Base-by-base conservation (phyloP, 2,797 vertebrate genomes). In the Enteromius trimaculatus region DNA sequence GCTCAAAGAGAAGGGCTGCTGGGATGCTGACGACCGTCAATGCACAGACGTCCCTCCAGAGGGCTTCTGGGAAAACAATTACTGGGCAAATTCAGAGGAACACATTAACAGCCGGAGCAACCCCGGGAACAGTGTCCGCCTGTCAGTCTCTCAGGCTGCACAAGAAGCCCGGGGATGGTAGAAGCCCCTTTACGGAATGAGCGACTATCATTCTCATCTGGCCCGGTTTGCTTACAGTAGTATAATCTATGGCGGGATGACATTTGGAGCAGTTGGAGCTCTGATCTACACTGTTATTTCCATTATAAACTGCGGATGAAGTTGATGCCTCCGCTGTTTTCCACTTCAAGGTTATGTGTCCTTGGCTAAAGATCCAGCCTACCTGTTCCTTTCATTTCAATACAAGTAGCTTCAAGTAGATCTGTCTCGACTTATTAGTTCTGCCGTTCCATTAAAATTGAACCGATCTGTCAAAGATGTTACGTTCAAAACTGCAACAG, bases 51-150 rank as follows among this genome's bases (percentile, higher is more conserved):
- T 86, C 55, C 86, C 42, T 29, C 77, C 42, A 85, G 3, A 13
- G 84, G 89, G 79, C 88, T 84, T 90, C 91, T 91, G 91, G 89
- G 87, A 92, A 92, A 93, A 88, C 86, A 87, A 91, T 94, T 87
- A 89, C 76, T 47, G 29, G 29, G 76, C 76, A 85, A 86, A 91
- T 75, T 80, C 64, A 85, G 19, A 75, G 81, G 77, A 80, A 72
- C 85, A 90, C 86, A 89, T 91, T 89, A 89, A 89, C 85, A 80
- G 81, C 75, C 51, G 49, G 21, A 78, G 79, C 77, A 90, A 79
- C 64, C n/a, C 64, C n/a, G 55, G 44, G 77, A 83, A 42, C 55
- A 39, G 58, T 44, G 76, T 80, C 82, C 84, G 83, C 55, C 16
- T 88, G 85, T 87, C 49, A 70, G 51, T 69, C 66, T 87, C 76